These are phyloP conservation scores for Mormyrops attenuatus DNA, from an alignment of 2,797 vertebrate species.

Conservation along the genomic window DNA sequence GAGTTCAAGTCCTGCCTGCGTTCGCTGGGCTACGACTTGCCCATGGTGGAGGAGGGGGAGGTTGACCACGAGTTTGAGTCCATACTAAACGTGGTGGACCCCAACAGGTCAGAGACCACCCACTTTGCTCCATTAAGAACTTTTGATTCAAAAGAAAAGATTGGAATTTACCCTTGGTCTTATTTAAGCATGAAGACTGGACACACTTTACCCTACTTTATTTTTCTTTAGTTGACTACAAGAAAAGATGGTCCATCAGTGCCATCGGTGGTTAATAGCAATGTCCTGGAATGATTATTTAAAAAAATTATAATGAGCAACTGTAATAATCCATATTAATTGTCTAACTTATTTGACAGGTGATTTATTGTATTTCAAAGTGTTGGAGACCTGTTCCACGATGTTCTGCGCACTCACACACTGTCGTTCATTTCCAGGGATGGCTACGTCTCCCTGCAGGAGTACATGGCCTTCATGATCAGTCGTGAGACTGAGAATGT, in stretches of 20 bases:
- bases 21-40: slow-evolving; percentile 92
- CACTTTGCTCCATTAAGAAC: background rate
- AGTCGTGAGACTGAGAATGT: slow-evolving; percentile 97
- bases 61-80: slow-evolving; percentile 93
- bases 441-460: slow-evolving; percentile 93
- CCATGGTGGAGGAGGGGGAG: slow-evolving; percentile 98
- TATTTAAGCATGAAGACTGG: background rate
- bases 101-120: slow-evolving; percentile 75
- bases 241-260: background rate
- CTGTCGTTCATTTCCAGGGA: slow-evolving; percentile 66
- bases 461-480: slow-evolving; percentile 99
- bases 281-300: background rate
- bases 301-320: background rate
- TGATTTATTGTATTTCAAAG: background rate
- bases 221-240: background rate
- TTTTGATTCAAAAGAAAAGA: background rate
- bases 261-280: background rate
- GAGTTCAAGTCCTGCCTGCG: slow-evolving; percentile 97
- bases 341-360: background rate
- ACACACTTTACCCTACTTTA: background rate
- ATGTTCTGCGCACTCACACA: background rate
- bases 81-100: slow-evolving; percentile 93
- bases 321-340: background rate
- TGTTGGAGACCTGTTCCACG: background rate
- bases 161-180: background rate